Conservation (phyloP, 2,888 invertebrate species). For the Caradrina kadenii region DNA sequence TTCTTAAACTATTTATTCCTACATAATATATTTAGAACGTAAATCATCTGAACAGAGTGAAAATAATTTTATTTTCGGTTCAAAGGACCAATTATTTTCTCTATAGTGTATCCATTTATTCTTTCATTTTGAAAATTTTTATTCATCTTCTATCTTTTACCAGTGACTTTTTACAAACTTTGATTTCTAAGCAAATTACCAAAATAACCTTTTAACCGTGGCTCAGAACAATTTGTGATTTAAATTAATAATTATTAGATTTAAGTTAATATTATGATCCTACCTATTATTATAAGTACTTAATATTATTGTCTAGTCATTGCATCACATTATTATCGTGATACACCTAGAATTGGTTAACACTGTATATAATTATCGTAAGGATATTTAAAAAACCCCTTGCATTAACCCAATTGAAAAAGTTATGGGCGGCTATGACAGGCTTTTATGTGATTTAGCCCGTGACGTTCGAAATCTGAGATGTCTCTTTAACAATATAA, state of each 20-base stretch:
- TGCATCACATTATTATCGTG: conserved; percentile 64
- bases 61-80: neutral
- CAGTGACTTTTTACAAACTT: neutral
- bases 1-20: neutral
- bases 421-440: too few species aligned
- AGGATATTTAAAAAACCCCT: neutral
- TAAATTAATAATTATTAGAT: conserved; percentile 30
- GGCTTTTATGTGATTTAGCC: too few species aligned
- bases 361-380: neutral
- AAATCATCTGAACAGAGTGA: neutral
- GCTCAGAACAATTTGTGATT: conserved; percentile 62
- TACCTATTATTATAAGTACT: conserved; percentile 57
- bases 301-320: conserved; percentile 75
- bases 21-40: neutral
- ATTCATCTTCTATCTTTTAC: conserved; percentile 16
- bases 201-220: conserved; percentile 41
- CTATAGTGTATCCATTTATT: neutral
- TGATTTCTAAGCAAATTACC: conserved; percentile 56
- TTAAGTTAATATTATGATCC: conserved; percentile 26
- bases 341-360: neutral
- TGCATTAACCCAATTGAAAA: too few species aligned
- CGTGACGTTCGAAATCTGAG: too few species aligned
- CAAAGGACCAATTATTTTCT: neutral
- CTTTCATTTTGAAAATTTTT: neutral
- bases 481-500: too few species aligned